Evolutionary conservation across 1,140 invertebrate species (phyloP).

Genomic region (Drosophila oshimai): DNA sequence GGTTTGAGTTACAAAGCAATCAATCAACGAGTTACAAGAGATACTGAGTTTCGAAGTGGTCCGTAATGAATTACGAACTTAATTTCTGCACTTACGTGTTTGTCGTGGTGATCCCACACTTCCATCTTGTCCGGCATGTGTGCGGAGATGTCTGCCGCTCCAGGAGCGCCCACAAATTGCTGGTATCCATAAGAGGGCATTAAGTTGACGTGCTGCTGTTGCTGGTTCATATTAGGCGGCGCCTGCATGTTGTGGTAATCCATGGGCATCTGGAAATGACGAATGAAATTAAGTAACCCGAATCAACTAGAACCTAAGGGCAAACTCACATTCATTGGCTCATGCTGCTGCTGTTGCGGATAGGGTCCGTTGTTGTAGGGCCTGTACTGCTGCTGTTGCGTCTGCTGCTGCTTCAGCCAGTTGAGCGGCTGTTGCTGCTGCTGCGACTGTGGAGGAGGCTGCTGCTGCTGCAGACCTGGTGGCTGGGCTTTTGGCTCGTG

Average conservation of each 20-base stretch:
- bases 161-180: constrained; percentile 66
- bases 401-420: constrained; percentile 68
- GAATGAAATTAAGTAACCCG: neutral
- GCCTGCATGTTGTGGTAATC: constrained; percentile 76
- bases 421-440: constrained; percentile 54
- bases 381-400: constrained; percentile 61
- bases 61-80: no score
- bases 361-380: constrained; percentile 70
- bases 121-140: constrained; percentile 79
- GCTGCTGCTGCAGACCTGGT: constrained; percentile 60
- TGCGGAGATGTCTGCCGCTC: constrained; percentile 49
- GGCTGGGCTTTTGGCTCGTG: constrained; percentile 59
- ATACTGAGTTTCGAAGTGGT: no score
- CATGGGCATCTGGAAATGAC: constrained; percentile 64
- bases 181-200: constrained; percentile 74
- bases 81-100: constrained; percentile 79
- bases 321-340: constrained; percentile 73
- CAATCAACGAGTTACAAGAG: no score
- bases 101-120: constrained; percentile 81
- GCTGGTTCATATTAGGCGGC: constrained; percentile 58
- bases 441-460: constrained; percentile 48
- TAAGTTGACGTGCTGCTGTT: constrained; percentile 65
- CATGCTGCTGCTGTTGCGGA: constrained; percentile 71
- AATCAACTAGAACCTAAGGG: neutral
- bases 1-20: no score